Conservation (phyloP, 1,140 invertebrate genomes). For the Aphaenogaster ashmeadi region DNA sequence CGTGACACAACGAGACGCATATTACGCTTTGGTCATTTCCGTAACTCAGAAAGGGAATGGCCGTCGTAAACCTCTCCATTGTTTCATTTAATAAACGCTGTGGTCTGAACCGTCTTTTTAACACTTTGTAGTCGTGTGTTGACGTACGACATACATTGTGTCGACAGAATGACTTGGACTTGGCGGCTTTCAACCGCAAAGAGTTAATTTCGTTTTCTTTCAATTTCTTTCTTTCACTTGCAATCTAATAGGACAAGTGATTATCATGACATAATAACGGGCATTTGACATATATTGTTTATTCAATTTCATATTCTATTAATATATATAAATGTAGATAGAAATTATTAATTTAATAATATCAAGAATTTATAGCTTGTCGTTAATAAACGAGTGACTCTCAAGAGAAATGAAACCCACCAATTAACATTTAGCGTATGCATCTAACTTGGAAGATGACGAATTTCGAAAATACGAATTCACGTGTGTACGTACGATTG, state of each 20-base stretch:
- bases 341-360: neutral
- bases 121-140: slow-evolving; percentile 5
- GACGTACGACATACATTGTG: neutral
- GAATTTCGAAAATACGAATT: neutral
- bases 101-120: neutral
- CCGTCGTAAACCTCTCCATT: slow-evolving; percentile 12
- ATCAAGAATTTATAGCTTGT: neutral
- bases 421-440: neutral
- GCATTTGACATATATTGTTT: neutral
- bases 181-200: neutral
- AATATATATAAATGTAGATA: neutral
- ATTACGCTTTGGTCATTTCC: slow-evolving; percentile 14
- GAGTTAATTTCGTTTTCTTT: slow-evolving; percentile 20
- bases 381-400: neutral
- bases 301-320: neutral
- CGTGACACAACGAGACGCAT: slow-evolving; percentile 30
- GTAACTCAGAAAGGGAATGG: slow-evolving; percentile 26
- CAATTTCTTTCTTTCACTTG: neutral
- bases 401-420: neutral
- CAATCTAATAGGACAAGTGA: neutral
- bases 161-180: neutral
- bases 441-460: slow-evolving; percentile 24
- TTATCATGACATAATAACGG: neutral
- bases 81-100: slow-evolving; percentile 37
- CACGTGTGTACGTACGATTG: neutral